phyloP scores from a whole-genome alignment of 2,797 vertebrate genomes.

The Sebastes melanostomus region DNA sequence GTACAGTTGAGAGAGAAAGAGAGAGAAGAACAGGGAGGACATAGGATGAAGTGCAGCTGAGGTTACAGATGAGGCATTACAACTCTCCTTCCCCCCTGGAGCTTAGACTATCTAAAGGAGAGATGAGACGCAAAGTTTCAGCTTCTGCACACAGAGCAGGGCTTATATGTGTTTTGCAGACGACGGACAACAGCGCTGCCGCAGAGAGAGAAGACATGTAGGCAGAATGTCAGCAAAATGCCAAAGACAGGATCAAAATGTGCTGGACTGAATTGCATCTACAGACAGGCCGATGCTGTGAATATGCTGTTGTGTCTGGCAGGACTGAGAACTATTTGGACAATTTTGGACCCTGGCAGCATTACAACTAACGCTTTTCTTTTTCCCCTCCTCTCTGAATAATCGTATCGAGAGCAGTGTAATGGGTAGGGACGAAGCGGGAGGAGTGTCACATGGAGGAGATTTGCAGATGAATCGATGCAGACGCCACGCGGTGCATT shows the following conservation, averaged over 20 bases:
- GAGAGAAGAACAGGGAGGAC: constrained; percentile 28
- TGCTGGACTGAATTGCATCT: constrained; percentile 32
- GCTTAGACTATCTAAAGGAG: background rate
- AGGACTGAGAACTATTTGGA: constrained; percentile 68
- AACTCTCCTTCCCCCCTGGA: background rate
- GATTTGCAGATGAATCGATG: constrained; percentile 65
- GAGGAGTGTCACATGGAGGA: constrained; percentile 67
- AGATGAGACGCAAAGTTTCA: background rate
- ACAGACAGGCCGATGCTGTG: constrained; percentile 40
- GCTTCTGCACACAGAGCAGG: background rate
- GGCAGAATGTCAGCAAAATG: constrained; percentile 40
- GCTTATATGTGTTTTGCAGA: constrained; percentile 26
- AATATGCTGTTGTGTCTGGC: constrained; percentile 68
- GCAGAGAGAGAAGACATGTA: constrained; percentile 36
- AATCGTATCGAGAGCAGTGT: constrained; percentile 59
- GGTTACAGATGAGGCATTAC: constrained; percentile 46
- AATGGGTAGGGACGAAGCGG: constrained; percentile 40
- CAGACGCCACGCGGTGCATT: constrained; percentile 28
- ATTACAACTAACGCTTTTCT: constrained; percentile 50
- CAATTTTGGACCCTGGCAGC: constrained; percentile 57
- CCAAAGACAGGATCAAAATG: constrained; percentile 35
- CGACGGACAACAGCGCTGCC: background rate
- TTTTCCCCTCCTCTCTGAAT: constrained; percentile 33
- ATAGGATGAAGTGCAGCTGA: constrained; percentile 61
- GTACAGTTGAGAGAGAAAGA: background rate